phyloP scores from a whole-genome alignment of 2,113 vertebrate genomes.

The Bolborhynchus lineola region DNA sequence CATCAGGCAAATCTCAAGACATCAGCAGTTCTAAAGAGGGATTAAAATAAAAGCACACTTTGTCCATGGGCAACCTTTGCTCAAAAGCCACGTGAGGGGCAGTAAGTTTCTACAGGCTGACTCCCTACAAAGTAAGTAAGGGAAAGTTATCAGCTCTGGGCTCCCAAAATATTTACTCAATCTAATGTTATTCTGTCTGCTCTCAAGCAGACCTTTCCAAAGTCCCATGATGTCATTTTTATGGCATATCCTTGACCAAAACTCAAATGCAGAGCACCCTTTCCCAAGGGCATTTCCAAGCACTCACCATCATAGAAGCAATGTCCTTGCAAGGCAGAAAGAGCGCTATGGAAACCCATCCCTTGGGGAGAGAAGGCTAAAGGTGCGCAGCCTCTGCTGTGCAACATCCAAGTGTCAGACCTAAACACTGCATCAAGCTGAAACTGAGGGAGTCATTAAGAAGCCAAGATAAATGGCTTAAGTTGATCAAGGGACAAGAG shows the following conservation, averaged over 20 bases:
- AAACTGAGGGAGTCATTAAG: background rate
- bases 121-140: background rate
- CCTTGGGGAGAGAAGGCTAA: background rate
- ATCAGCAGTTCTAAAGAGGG: background rate
- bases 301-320: background rate
- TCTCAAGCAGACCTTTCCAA: background rate
- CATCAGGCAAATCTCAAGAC: background rate
- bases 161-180: slow-evolving; percentile 17
- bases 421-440: background rate
- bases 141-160: background rate
- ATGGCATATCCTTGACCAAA: background rate
- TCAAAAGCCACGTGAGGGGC: background rate
- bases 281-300: background rate
- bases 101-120: background rate
- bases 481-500: background rate
- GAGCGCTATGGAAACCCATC: background rate
- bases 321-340: background rate
- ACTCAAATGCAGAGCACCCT: background rate
- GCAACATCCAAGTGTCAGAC: background rate
- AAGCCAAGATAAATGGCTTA: background rate
- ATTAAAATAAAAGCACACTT: background rate
- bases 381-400: background rate
- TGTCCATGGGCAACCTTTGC: background rate
- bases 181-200: background rate
- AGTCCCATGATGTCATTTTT: background rate